phyloP scores from a whole-genome alignment of 2,888 invertebrate genomes.

The Girardia tigrina region DNA sequence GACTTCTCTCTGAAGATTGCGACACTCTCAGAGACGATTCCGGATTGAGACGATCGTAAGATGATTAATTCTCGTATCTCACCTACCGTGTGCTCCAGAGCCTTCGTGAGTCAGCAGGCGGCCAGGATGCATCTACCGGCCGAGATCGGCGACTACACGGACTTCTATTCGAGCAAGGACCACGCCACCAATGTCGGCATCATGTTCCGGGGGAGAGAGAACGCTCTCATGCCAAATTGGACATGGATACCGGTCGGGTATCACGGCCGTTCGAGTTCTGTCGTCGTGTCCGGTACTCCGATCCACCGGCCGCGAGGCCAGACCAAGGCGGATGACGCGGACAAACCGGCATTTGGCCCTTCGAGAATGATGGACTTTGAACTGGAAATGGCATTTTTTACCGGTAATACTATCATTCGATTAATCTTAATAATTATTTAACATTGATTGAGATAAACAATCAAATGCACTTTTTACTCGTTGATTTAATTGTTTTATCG shows the following conservation, averaged over 20 bases:
- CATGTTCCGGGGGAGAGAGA: conserved; percentile 88
- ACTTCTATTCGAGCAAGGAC: conserved; percentile 91
- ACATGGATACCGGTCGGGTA: conserved; percentile 89
- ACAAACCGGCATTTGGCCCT: conserved; percentile 69
- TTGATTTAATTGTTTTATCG: no score
- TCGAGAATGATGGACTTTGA: conserved; percentile 85
- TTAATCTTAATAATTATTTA: no score
- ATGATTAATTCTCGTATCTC: not conserved
- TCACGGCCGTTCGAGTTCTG: conserved; percentile 85
- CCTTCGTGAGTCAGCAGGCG: not conserved
- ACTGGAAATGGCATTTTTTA: conserved; percentile 86
- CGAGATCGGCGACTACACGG: conserved; percentile 82
- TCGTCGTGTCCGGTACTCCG: conserved; percentile 82
- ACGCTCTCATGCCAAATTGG: conserved; percentile 92
- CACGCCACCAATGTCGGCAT: conserved; percentile 93
- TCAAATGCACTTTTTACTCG: no score
- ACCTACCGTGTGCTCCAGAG: not conserved
- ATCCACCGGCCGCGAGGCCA: conserved; percentile 80
- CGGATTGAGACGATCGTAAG: not conserved
- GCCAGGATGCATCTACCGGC: conserved; percentile 82
- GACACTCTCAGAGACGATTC: not conserved
- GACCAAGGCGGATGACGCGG: conserved; percentile 63
- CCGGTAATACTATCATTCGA: conserved; percentile 61
- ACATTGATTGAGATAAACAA: no score
- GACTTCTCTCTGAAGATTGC: conserved; percentile 58